Base-by-base conservation (phyloP, 2,888 invertebrate species). In the Subacronicta megacephala region DNA sequence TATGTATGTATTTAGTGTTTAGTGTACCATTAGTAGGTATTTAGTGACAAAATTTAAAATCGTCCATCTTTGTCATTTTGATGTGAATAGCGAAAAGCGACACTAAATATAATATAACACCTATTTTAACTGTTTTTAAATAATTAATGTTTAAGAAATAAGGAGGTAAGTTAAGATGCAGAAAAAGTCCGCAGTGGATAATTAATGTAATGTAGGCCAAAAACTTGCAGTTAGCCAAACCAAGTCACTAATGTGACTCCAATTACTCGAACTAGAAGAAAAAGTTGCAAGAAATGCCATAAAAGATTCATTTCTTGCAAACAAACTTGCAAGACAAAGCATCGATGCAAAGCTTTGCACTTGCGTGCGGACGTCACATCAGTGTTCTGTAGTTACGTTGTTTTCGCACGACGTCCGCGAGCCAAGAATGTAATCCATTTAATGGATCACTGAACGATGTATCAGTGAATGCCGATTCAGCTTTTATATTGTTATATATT, bases 371-470 rank as follows among this genome's bases (percentile, higher is more conserved):
- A 77, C 79, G 80, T 81, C 79, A 79, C 69, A 49, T 61, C 45
- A 61, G 54, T 79, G 80, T 82, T 80, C 75, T 75, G 72, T 73
- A 31, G 78, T 83, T 81, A 83, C 82, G 80, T 83, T 84, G 85
- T 85, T 85, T 85, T 85, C 76, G n/a, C 75, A 52, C 60, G 68
- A 70, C 63, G 75, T 75, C 75, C 60, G 72, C 62, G 84, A 84
- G 87, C 88, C 88, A 90, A 90, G 88, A 91, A 90, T 89, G 84
- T 86, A 84, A 87, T 88, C 84, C 83, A 72, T 81, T 84, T 89
- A 89, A 90, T 89, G 84, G 83, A 78, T 80, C 82, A 84, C 82
- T 85, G 81, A 85, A 81, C 80, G 83, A 85, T 82, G 83, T 83
- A 83, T 84, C 82, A 77, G 81, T 67, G 71, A 71, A 63, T 61